Evolutionary conservation across 2,888 invertebrate genomes (phyloP), one percentile per base, ranked within the genome.

Genomic region (Crocallis elinguaria): DNA sequence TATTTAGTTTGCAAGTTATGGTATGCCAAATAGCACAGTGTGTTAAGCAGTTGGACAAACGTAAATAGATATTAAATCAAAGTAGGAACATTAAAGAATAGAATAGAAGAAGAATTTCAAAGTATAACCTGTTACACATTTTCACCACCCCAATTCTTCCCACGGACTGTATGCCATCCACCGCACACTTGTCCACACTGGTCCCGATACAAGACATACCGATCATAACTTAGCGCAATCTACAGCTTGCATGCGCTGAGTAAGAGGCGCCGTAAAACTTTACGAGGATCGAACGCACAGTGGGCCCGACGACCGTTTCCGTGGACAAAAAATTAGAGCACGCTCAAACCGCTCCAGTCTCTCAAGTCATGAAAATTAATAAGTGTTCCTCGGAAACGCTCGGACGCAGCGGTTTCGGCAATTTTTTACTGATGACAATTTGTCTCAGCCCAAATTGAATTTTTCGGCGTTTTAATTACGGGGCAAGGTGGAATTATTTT

Each of bases 341-440:
- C 55, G 44, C 27, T 52, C 48, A 19, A 55, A 51, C 57, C 41
- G 11, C 43, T 39, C 44, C 11, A 32, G 7, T 25, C 16, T 29
- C 19, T 19, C 17, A n/a, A 41, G 30, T n/a, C 84, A 83, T 84
- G 84, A 85, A 84, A 84, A 84, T 84, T 83, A 82, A 83, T 84
- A 79, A 77, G 72, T 64, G 64, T 74, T 78, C 79, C 72, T 66
- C 68, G 61, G 68, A 69, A 71, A 68, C 32, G 27, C 63, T 61
- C 64, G 30, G 62, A 37, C 43, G 58, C 49, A 57, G 60, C 57
- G 52, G 46, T 52, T 52, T 46, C 46, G 46, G 30, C 39, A 59
- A 60, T 67, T 71, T 73, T 73, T 73, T 71, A 38, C 42, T 37
- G 42, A 46, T 48, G 39, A 49, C 69, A 73, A 73, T 73, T 73